phyloP scores from a whole-genome alignment of 2,113 vertebrate genomes.

The Sclerurus mexicanus region DNA sequence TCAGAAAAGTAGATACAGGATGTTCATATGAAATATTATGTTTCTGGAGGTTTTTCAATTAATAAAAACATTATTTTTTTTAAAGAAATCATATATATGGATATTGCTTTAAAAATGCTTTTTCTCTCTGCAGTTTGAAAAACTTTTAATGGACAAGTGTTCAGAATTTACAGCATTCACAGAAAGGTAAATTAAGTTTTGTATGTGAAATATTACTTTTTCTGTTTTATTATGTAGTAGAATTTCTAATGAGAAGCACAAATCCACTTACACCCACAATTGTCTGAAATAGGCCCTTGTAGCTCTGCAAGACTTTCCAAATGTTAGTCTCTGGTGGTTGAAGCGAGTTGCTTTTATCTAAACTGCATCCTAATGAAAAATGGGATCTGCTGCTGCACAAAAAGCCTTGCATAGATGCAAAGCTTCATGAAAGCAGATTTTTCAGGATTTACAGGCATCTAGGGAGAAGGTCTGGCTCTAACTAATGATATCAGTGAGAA shows the following conservation, averaged over 20 bases:
- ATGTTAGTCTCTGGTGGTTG: not conserved
- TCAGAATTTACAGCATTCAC: slow-evolving; percentile 91
- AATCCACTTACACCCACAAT: not conserved
- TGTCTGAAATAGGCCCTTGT: not conserved
- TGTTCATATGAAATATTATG: not conserved
- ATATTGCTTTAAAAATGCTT: not conserved
- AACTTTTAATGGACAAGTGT: slow-evolving; percentile 89
- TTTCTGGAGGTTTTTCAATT: not conserved
- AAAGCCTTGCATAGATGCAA: not conserved
- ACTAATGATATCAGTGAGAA: not conserved
- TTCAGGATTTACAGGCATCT: not conserved
- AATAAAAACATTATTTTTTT: not conserved
- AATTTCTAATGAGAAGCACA: not conserved
- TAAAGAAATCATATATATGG: not conserved
- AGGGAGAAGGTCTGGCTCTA: not conserved
- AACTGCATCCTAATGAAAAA: not conserved
- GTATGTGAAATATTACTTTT: not conserved
- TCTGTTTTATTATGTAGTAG: not conserved
- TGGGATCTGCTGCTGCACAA: not conserved
- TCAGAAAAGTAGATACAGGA: not conserved
- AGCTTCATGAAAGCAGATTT: not conserved
- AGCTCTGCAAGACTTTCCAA: not conserved
- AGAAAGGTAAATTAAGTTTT: slow-evolving; percentile 81
- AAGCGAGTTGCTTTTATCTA: not conserved
- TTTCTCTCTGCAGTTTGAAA: slow-evolving; percentile 82